These are phyloP conservation scores for Papilio elwesi DNA, from an alignment of 2,888 invertebrate genomes.

Conservation along the genomic window DNA sequence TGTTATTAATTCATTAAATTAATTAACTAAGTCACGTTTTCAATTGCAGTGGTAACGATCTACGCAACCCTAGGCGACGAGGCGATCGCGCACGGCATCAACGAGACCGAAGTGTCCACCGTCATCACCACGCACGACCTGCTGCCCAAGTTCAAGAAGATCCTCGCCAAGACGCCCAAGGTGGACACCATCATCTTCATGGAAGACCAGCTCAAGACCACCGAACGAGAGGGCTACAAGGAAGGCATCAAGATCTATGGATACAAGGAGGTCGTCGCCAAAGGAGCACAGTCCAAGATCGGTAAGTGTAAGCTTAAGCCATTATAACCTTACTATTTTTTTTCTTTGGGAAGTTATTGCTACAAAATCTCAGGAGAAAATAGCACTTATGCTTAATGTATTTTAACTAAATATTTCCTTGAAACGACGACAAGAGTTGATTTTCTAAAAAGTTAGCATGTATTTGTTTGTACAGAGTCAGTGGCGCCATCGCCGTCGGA, in stretches of 20 bases:
- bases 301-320: constrained; percentile 57
- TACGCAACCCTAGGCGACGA: constrained; percentile 99
- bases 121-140: constrained; percentile 97
- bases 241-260: constrained; percentile 88
- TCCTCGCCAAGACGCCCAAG: constrained; percentile 88
- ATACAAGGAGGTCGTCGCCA: constrained; percentile 86
- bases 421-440: too few relatives aligned
- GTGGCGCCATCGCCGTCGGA: constrained; percentile 88
- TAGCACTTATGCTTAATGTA: too few relatives aligned
- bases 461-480: constrained; percentile 67
- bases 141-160: constrained; percentile 93
- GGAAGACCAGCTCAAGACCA: constrained; percentile 92
- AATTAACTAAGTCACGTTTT: constrained; percentile 6
- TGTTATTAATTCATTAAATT: too few relatives aligned
- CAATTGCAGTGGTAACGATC: constrained; percentile 92
- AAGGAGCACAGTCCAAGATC: constrained; percentile 67
- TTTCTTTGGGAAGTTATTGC: too few relatives aligned
- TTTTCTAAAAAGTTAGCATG: too few relatives aligned
- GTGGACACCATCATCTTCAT: constrained; percentile 93
- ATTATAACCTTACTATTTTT: neutral
- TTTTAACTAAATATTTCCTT: too few relatives aligned
- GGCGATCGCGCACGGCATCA: constrained; percentile 97
- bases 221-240: constrained; percentile 89
- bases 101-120: constrained; percentile 97
- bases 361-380: too few relatives aligned